Evolutionary conservation across 2,797 vertebrate genomes (phyloP), one percentile per base, ranked within the genome.

Genomic region (Garrulus glandarius): DNA sequence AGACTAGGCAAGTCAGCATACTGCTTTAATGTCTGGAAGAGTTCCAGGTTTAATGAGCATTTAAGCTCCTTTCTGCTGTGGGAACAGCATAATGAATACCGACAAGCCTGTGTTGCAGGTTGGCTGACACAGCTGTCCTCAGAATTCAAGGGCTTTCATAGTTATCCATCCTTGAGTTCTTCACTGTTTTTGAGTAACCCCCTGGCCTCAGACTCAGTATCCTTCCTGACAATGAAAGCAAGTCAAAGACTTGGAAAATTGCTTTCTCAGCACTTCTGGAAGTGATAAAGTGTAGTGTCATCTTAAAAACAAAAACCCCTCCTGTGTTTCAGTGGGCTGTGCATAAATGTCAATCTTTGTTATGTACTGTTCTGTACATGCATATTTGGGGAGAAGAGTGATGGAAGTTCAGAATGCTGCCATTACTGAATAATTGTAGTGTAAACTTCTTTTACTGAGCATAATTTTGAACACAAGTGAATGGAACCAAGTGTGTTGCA

Each of bases 21-120:
- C 36, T 43, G 30, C 79, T 93, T 83, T 37, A 92, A 55, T 49
- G 59, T 63, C 89, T 95, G 95, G 87, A 93, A 71, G 37, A 68
- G 20, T 75, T 93, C 95, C 91, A 94, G 61, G 22, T 81, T 94
- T 93, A 87, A 92, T 1, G 11, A 88, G 94, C 70, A 76, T 93
- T 94, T 92, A 95, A 95, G 64, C 88, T 95, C 50, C 93, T 91
- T 88, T 93, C 81, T 93, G 36, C 55, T 74, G 32, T 82, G 87
- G 79, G 86, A 95, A 80, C 80, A 86, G 61, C 88, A 52, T 95
- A 92, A 95, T 92, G 75, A 93, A 75, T 77, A 78, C 30, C 0
- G 43, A 77, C 88, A 94, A 79, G 88, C 76, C 82, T 14, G 74
- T 92, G 79, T 64, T 96, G 80, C 74, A 92, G 91, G 91, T 84